Evolutionary conservation across 2,797 vertebrate species (phyloP).

Genomic region (Cynodonichthys magdalenae): DNA sequence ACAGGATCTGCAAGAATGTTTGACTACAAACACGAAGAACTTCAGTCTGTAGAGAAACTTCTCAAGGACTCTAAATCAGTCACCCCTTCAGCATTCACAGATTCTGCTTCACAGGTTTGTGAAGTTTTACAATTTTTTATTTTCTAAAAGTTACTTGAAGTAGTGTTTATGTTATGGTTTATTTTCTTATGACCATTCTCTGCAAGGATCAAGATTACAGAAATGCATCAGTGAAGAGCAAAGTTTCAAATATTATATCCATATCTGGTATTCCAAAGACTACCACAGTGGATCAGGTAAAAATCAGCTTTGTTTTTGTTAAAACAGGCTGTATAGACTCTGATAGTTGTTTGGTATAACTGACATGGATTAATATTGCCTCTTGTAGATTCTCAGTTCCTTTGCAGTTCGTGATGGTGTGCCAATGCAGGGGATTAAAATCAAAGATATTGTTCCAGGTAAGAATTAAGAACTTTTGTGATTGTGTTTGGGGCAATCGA

Average conservation of each 20-base stretch:
- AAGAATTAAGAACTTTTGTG: constrained; percentile 61
- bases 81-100: constrained; percentile 69
- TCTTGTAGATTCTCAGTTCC: constrained; percentile 80
- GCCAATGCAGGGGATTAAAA: constrained; percentile 85
- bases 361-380: not conserved
- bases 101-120: constrained; percentile 81
- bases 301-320: not conserved
- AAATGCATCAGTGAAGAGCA: constrained; percentile 83
- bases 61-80: constrained; percentile 83
- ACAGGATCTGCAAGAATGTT: constrained; percentile 85
- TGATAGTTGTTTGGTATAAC: not conserved
- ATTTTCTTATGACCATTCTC: constrained; percentile 31
- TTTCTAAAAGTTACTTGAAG: not conserved
- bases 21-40: constrained; percentile 88
- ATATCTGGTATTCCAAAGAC: constrained; percentile 94
- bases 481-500: constrained; percentile 58
- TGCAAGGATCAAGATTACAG: constrained; percentile 87
- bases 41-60: constrained; percentile 80
- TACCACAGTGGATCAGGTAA: constrained; percentile 93
- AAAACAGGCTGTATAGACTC: not conserved
- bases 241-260: constrained; percentile 91
- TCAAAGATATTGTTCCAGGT: constrained; percentile 85
- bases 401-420: constrained; percentile 81
- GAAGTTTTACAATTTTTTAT: not conserved
- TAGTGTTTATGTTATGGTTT: constrained; percentile 3